Conservation (phyloP, 1,140 invertebrate genomes). For the Venustaconcha ellipsiformis region DNA sequence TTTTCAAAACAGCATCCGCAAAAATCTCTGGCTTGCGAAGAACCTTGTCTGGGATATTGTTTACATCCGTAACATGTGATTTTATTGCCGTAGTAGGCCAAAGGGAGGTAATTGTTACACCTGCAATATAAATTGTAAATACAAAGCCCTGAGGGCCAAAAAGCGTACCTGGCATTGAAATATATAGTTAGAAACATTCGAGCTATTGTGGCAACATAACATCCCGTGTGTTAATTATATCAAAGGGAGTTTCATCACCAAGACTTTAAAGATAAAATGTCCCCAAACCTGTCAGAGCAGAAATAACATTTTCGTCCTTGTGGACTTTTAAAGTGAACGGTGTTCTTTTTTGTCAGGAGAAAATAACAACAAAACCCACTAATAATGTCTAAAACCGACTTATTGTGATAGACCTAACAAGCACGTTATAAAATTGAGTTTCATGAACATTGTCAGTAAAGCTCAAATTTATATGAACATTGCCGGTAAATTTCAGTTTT, state of each 20-base stretch:
- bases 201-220: not conserved
- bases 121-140: conserved; percentile 22
- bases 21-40: conserved; percentile 50
- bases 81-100: conserved; percentile 58
- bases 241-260: not conserved
- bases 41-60: conserved; percentile 27
- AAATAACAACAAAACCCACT: no score
- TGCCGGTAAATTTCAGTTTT: no score
- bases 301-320: no score
- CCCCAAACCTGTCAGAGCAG: no score
- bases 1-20: conserved; percentile 53
- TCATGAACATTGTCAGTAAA: no score
- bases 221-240: not conserved
- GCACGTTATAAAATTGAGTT: no score
- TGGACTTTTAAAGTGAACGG: no score
- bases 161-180: not conserved
- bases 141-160: not conserved
- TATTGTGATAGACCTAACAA: no score
- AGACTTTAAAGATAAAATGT: no score
- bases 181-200: not conserved
- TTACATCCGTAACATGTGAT: conserved; percentile 50
- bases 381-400: no score
- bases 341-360: no score
- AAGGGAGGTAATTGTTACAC: conserved; percentile 47
- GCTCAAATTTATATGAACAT: no score